Percentiles rank a stretch among this genome's conserved stretches.
phyloP scores from a whole-genome alignment of 1,140 invertebrate species.

The Chymomyza costata region DNA sequence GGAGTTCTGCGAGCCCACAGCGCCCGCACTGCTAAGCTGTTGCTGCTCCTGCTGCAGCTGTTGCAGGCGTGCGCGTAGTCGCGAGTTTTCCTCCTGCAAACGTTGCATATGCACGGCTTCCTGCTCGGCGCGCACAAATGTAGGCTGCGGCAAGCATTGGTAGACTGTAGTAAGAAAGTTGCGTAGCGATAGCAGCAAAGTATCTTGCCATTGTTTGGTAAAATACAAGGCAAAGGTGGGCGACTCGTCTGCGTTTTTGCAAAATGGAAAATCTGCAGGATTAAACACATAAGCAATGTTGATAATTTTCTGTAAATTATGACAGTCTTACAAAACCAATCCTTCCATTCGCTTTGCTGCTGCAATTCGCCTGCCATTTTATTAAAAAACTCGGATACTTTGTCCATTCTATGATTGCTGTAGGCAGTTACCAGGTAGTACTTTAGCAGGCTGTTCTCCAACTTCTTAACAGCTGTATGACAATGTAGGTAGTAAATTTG shows the following conservation, averaged over 20 bases:
- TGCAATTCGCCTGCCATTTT: conserved; percentile 92
- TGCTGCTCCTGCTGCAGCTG: conserved; percentile 52
- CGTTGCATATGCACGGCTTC: conserved; percentile 86
- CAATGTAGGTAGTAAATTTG: neutral
- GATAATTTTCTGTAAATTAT: neutral
- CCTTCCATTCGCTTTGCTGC: conserved; percentile 94
- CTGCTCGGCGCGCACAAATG: conserved; percentile 89
- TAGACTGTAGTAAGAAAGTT: conserved; percentile 95
- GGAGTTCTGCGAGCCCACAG: conserved; percentile 37
- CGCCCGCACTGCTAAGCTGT: conserved; percentile 24
- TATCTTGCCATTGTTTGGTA: conserved; percentile 96
- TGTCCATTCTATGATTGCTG: conserved; percentile 87
- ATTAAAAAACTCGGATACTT: conserved; percentile 92
- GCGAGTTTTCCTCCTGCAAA: conserved; percentile 89
- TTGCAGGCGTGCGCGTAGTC: conserved; percentile 79
- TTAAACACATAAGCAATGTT: conserved; percentile 34
- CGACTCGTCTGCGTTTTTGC: conserved; percentile 93
- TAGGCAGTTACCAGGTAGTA: conserved; percentile 92
- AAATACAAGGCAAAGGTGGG: conserved; percentile 91
- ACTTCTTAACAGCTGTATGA: conserved; percentile 86
- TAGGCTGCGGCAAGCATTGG: conserved; percentile 89
- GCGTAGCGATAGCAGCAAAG: conserved; percentile 92
- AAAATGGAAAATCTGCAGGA: conserved; percentile 89
- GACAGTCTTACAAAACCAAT: conserved; percentile 93
- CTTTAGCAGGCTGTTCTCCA: conserved; percentile 92